These are phyloP conservation scores for Meloidogyne hapla DNA, from an alignment of 1,140 invertebrate species.

Conservation along the genomic window DNA sequence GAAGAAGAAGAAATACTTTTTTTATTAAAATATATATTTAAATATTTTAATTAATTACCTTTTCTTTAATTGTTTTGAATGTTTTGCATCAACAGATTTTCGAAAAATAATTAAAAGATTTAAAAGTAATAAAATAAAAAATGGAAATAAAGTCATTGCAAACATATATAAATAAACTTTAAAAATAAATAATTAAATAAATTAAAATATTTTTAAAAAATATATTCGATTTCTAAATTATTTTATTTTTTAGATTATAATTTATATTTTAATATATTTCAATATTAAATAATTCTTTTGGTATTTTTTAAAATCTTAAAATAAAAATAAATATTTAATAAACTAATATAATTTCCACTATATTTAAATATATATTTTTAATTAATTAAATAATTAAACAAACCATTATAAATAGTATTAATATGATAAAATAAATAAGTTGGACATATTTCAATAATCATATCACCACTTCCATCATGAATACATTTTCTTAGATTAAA, in stretches of 20 bases:
- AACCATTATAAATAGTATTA: conserved; percentile 57
- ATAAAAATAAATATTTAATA: too few species aligned
- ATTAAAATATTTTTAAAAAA: not conserved
- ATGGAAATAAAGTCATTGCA: conserved; percentile 61
- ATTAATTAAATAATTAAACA: not conserved
- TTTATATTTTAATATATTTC: too few species aligned
- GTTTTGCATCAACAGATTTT: conserved; percentile 38
- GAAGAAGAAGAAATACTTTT: conserved; percentile 3
- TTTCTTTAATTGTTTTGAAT: conserved; percentile 21
- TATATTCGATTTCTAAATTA: not conserved
- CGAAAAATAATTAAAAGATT: conserved; percentile 57
- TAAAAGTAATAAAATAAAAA: conserved; percentile 57
- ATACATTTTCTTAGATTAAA: conserved; percentile 61
- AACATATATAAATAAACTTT: conserved; percentile 62
- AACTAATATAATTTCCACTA: too few species aligned
- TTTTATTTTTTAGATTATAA: too few species aligned
- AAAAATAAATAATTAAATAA: not conserved
- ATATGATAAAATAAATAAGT: conserved; percentile 60
- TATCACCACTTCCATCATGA: conserved; percentile 60
- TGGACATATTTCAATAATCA: conserved; percentile 62
- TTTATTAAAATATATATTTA: too few species aligned
- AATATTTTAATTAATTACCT: conserved; percentile 12
- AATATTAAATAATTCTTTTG: too few species aligned
- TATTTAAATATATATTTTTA: too few species aligned
- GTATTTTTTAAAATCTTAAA: too few species aligned